Evolutionary conservation across 2,797 vertebrate species (phyloP).

Genomic region (Anabas testudineus): DNA sequence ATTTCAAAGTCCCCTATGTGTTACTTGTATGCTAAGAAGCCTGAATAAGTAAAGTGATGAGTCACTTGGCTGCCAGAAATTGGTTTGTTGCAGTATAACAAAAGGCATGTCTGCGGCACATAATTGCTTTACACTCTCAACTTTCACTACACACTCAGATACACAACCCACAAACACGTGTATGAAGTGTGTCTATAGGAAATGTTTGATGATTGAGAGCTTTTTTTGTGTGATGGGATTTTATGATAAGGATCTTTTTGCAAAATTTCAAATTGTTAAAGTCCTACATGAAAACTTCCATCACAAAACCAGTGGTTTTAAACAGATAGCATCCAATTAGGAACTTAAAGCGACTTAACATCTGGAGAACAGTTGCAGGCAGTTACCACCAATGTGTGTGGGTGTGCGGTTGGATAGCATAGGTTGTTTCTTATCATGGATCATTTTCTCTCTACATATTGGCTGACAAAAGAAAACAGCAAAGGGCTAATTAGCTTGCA

Average conservation of each 20-base stretch:
- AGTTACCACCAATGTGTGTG: slow-evolving; percentile 3
- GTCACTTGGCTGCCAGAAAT: slow-evolving; percentile 76
- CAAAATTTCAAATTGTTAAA: slow-evolving; percentile 61
- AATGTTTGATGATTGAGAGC: slow-evolving; percentile 56
- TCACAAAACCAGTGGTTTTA: slow-evolving; percentile 48
- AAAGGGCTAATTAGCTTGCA: slow-evolving; percentile 27
- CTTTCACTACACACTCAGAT: slow-evolving; percentile 42
- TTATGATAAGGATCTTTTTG: slow-evolving; percentile 38
- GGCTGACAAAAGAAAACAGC: slow-evolving; percentile 26
- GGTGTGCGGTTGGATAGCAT: slow-evolving; percentile 2
- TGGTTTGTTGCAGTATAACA: slow-evolving; percentile 76
- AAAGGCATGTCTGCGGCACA: slow-evolving; percentile 62
- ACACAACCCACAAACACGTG: slow-evolving; percentile 16
- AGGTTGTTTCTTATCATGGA: slow-evolving; percentile 29
- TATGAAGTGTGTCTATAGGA: slow-evolving; percentile 27
- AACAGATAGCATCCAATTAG: slow-evolving; percentile 64
- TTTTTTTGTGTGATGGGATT: no score
- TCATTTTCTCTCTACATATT: slow-evolving; percentile 35
- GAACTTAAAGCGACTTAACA: slow-evolving; percentile 42
- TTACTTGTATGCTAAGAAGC: slow-evolving; percentile 67
- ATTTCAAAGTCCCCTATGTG: slow-evolving; percentile 54
- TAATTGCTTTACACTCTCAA: slow-evolving; percentile 69
- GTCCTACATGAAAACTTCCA: slow-evolving; percentile 35
- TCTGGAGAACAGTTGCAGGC: slow-evolving; percentile 30
- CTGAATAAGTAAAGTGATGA: slow-evolving; percentile 71